Base-by-base conservation (phyloP, 2,113 vertebrate species). In the Thinocorus orbignyianus region DNA sequence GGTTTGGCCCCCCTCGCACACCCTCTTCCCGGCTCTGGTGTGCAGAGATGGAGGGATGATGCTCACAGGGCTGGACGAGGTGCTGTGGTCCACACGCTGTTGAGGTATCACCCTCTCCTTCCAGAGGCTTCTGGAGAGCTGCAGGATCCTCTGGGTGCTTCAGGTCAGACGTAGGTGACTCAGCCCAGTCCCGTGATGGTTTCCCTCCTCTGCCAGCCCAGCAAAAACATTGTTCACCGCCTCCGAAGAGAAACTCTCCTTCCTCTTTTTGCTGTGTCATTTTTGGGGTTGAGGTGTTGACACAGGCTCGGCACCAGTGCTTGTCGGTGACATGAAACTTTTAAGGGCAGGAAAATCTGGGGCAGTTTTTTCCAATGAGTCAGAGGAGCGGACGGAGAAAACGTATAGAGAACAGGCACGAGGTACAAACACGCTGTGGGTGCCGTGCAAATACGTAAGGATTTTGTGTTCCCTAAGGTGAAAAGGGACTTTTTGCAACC, bases 61-160 rank as follows among this genome's bases (percentile, higher is more conserved):
- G 28, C 46, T 19, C 14, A 3, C 30, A 0, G 1, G 54, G 42
- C 70, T 71, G 70, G 46, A 48, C 46, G 1, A 0, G 39, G 20
- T 65, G 41, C 41, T 30, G 3, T 1, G 6, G 22, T 28, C 11
- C 42, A 7, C 41, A 8, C 5, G 0, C 37, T 14, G n/a, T 39
- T 9, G 2, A 0, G 1, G 31, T 64, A 42, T 9, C 62, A 11
- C 41, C 7, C 0, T 0, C 31, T 62, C 66, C 72, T 93, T 94
- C 93, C 78, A 88, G 95, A 95, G 52, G 19, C 60, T 95, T 97
- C 90, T 83, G 79, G 76, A 85, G 77, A 68, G 52, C 23, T 42
- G 48, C 62, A n/a, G 88, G 39, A 49, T 65, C 24, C 61, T 88
- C 78, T 7, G 6, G 74, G 11, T 1, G 0, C 1, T 0, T 6